Evolutionary conservation across 2,113 vertebrate species (phyloP).

Genomic region (Eudorcas thomsonii): DNA sequence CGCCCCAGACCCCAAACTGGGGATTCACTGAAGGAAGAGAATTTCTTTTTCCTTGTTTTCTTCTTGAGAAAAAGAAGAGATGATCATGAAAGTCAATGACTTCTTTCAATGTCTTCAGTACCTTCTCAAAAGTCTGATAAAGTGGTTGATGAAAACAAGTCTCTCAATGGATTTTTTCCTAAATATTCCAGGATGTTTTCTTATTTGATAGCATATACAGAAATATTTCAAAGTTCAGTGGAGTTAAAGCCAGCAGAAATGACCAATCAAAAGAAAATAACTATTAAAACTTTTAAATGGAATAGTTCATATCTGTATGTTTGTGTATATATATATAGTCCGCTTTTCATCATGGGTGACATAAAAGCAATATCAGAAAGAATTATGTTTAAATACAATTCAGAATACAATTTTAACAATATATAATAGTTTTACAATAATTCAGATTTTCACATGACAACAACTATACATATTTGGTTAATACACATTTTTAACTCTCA

Average conservation of each 20-base stretch:
- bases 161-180: slow-evolving; percentile 61
- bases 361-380: slow-evolving; percentile 67
- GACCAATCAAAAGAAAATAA: slow-evolving; percentile 55
- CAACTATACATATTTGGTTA: slow-evolving; percentile 64
- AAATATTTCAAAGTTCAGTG: slow-evolving; percentile 63
- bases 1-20: slow-evolving; percentile 70
- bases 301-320: slow-evolving; percentile 58
- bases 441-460: slow-evolving; percentile 57
- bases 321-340: not conserved
- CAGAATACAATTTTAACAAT: slow-evolving; percentile 75
- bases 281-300: slow-evolving; percentile 61
- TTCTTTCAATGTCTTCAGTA: slow-evolving; percentile 56
- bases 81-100: slow-evolving; percentile 69
- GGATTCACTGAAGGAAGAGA: slow-evolving; percentile 65
- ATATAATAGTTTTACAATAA: slow-evolving; percentile 73
- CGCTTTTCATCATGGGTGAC: slow-evolving; percentile 64
- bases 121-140: slow-evolving; percentile 66
- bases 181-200: slow-evolving; percentile 74
- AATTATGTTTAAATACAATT: slow-evolving; percentile 73
- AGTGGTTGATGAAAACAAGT: slow-evolving; percentile 68
- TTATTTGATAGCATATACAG: slow-evolving; percentile 64
- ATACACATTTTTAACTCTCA: slow-evolving; percentile 61
- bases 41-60: slow-evolving; percentile 67
- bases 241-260: slow-evolving; percentile 68
- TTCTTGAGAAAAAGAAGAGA: slow-evolving; percentile 65